Evolutionary conservation across 1,140 invertebrate species (phyloP).

Genomic region (Solenopsis invicta): DNA sequence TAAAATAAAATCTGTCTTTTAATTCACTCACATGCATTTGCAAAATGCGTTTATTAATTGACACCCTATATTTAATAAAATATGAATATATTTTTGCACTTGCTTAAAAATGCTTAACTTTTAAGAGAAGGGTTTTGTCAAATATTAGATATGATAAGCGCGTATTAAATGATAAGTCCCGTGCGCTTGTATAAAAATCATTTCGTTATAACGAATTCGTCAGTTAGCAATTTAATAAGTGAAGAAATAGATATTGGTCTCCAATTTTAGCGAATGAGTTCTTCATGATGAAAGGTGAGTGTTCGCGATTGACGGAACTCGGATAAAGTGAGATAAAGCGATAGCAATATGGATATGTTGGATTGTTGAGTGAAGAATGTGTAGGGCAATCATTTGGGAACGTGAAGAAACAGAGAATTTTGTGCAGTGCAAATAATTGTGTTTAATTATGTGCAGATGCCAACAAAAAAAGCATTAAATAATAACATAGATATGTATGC

Average conservation of each 20-base stretch:
- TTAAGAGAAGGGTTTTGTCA: conserved; percentile 25
- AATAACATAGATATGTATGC: neutral
- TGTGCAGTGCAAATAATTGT: conserved; percentile 2
- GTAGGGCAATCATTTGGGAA: neutral
- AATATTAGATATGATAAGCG: conserved; percentile 52
- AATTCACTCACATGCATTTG: too few relatives aligned
- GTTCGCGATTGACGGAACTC: neutral
- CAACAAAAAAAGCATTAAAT: neutral
- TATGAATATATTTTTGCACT: conserved; percentile 8
- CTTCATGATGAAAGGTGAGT: conserved; percentile 45
- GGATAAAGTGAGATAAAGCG: conserved; percentile 10
- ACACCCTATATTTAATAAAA: neutral
- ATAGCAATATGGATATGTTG: neutral
- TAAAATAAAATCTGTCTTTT: too few relatives aligned
- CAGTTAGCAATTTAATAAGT: conserved; percentile 43
- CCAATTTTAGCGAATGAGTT: conserved; percentile 8
- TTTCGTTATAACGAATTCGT: conserved; percentile 5
- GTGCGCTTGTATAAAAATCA: conserved; percentile 56
- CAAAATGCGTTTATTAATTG: neutral
- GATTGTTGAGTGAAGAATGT: neutral
- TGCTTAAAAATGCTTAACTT: conserved; percentile 16
- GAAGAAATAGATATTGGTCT: conserved; percentile 18
- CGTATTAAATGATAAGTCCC: conserved; percentile 20
- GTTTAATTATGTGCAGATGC: neutral
- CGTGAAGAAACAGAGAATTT: neutral